phyloP scores from a whole-genome alignment of 2,888 invertebrate species.

The Campoletis raptor region DNA sequence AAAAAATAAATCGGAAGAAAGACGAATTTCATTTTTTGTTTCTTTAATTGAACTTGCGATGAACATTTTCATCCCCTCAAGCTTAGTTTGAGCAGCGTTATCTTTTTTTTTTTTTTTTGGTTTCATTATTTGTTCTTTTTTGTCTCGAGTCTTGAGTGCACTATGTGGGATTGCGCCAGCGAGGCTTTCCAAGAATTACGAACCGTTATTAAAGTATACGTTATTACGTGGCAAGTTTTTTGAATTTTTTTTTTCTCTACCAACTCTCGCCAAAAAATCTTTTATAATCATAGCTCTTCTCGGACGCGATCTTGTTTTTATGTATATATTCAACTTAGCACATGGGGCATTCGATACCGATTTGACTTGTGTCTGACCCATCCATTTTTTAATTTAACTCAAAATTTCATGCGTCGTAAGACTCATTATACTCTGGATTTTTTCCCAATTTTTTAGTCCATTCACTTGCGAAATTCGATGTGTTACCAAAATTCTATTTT shows the following conservation, averaged over 20 bases:
- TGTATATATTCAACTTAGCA: too few species aligned
- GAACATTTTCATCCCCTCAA: slow-evolving; percentile 34
- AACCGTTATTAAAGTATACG: slow-evolving; percentile 65
- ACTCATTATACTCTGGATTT: too few species aligned
- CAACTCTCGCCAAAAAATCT: slow-evolving; percentile 63
- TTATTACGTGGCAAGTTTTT: slow-evolving; percentile 63
- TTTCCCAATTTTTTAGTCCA: too few species aligned
- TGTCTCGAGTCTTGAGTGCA: slow-evolving; percentile 20
- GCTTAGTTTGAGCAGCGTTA: not conserved
- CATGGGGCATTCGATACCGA: too few species aligned
- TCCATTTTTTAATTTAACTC: too few species aligned
- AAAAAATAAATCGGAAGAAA: slow-evolving; percentile 6
- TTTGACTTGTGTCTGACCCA: too few species aligned
- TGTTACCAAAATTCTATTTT: too few species aligned
- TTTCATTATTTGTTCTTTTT: not conserved
- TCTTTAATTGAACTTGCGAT: slow-evolving; percentile 30
- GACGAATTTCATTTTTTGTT: not conserved
- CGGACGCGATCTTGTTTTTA: not conserved
- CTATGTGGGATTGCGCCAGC: slow-evolving; percentile 52
- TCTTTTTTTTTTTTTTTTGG: slow-evolving; percentile 8
- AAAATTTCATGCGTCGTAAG: too few species aligned
- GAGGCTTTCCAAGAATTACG: slow-evolving; percentile 62
- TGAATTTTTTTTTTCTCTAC: slow-evolving; percentile 28
- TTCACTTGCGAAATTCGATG: too few species aligned
- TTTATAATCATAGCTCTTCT: slow-evolving; percentile 49